Conservation (phyloP, 2,797 vertebrate genomes). For the Mareca penelope region DNA sequence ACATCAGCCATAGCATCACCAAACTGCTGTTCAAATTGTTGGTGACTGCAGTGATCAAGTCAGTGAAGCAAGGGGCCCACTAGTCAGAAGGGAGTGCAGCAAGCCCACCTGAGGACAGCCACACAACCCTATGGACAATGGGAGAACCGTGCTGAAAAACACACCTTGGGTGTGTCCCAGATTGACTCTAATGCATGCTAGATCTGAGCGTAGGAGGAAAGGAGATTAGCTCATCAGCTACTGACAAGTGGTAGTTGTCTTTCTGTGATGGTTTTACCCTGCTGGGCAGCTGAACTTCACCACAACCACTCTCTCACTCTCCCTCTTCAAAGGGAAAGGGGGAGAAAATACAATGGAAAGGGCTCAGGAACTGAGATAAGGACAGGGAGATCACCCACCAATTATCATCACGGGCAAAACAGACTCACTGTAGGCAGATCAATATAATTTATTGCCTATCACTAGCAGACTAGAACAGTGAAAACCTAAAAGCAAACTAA, state of each 20-base stretch:
- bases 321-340: no score
- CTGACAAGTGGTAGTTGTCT: not conserved
- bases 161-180: not conserved
- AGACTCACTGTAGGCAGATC: no score
- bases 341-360: no score
- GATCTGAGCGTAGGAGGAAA: not conserved
- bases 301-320: no score
- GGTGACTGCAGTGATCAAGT: not conserved
- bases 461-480: no score
- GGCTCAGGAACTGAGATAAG: no score
- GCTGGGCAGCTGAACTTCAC: no score
- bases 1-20: rapidly evolving
- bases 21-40: not conserved
- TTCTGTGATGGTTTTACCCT: not conserved
- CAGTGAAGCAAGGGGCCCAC: not conserved
- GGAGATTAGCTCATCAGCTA: not conserved
- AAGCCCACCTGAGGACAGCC: not conserved
- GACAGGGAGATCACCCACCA: no score
- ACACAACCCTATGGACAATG: rapidly evolving
- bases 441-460: no score
- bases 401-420: no score
- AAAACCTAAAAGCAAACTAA: no score
- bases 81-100: not conserved
- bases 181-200: not conserved
- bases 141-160: not conserved